These are phyloP conservation scores for Globodera rostochiensis DNA, from an alignment of 1,140 invertebrate species.

Conservation along the genomic window DNA sequence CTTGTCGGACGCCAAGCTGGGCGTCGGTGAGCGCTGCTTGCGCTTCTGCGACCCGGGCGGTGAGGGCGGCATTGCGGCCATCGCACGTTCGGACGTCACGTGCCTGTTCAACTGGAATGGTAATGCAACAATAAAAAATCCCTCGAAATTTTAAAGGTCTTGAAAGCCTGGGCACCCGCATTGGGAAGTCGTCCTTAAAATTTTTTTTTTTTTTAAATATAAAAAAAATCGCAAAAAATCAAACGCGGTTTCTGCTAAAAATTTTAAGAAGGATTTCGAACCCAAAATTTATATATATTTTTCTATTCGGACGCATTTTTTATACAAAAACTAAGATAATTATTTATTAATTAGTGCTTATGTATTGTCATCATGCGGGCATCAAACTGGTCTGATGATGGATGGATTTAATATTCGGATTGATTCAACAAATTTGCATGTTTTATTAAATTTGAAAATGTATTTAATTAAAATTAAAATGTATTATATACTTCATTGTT, in stretches of 20 bases:
- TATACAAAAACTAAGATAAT: no score
- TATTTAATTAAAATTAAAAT: no score
- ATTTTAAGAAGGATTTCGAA: no score
- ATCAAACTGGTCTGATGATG: slow-evolving; percentile 45
- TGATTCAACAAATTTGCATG: no score
- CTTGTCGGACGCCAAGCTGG: slow-evolving; percentile 51
- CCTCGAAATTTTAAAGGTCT: no score
- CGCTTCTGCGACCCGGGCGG: slow-evolving; percentile 57
- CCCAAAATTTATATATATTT: no score
- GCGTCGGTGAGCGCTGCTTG: slow-evolving; percentile 51
- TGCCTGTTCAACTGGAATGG: slow-evolving; percentile 55
- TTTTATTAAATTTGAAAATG: no score
- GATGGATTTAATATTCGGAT: not conserved
- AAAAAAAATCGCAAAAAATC: not conserved
- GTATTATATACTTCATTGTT: no score
- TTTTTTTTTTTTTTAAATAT: not conserved
- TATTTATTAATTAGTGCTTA: slow-evolving; percentile 36
- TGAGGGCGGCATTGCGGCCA: slow-evolving; percentile 50
- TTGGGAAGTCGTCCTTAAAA: no score
- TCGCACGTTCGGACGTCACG: slow-evolving; percentile 50
- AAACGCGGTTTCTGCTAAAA: no score
- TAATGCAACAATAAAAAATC: not conserved
- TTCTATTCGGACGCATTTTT: no score
- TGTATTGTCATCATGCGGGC: slow-evolving; percentile 54
- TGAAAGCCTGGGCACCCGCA: no score